Evolutionary conservation across 2,113 vertebrate species (phyloP), one percentile per base, ranked within the genome.

Genomic region (Cololabis saira): DNA sequence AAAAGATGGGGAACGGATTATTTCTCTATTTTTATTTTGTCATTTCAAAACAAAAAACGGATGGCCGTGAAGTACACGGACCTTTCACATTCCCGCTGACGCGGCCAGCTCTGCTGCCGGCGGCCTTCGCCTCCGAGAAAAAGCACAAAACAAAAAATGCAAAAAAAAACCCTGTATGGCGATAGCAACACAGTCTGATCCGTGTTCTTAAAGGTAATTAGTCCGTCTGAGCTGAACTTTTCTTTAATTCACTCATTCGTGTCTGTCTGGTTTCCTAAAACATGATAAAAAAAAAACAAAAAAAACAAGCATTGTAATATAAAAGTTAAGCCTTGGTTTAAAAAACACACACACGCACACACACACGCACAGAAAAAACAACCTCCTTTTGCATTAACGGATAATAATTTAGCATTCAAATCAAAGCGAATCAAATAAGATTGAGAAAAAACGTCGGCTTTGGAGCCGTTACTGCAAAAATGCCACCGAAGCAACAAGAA

Each of bases 331-430:
- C 53, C 60, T 65, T 37, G 21, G 75, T 70, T 62, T 67, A 72
- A 89, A 87, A 86, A 76, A 47, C 75, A 47, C 19, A 30, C 43
- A 53, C 56, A 64, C 59, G 27, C 2, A 76, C 24, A 61, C 76
- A 48, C 2, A 30, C 24, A 57, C 53, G 49, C 56, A 30, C 37
- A 56, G 12, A 18, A 51, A 67, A n/a, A n/a, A n/a, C 69, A 66
- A 43, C 61, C 72, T 30, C 37, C 79, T 43, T 60, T 83, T 73
- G 74, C 71, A 70, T 22, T 52, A 67, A 80, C 63, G 79, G 65
- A 62, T 85, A 84, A 87, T 88, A 90, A 91, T 69, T 88, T 88
- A 86, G 81, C 86, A 90, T 90, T 86, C 80, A 85, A 87, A 90
- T 87, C 80, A 84, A 92, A 88, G 90, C 82, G 76, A 90, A 76